Evolutionary conservation across 2,888 invertebrate genomes (phyloP).

Genomic region (Andrena dorsata): DNA sequence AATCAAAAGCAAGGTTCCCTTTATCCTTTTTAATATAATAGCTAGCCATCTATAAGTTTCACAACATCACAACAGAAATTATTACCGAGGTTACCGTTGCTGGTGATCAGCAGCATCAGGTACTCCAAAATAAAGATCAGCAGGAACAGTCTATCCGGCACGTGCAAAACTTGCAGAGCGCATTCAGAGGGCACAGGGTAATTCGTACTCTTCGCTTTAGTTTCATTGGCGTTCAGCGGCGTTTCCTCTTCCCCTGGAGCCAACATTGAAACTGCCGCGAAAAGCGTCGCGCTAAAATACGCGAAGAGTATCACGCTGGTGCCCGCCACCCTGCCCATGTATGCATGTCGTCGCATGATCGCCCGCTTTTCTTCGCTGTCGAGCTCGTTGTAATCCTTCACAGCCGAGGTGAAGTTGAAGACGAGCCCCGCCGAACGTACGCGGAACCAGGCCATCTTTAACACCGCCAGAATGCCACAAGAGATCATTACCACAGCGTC

Average conservation of each 20-base stretch:
- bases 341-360: constrained; percentile 23
- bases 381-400: constrained; percentile 16
- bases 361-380: not conserved
- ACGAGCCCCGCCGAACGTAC: not conserved
- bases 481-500: not conserved
- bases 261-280: not conserved
- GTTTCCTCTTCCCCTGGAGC: too few species aligned
- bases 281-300: not conserved
- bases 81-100: constrained; percentile 20
- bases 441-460: not conserved
- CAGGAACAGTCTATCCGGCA: not conserved
- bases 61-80: not conserved
- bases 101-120: not conserved
- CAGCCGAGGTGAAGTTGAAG: constrained; percentile 6
- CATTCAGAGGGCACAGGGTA: constrained; percentile 13
- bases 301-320: not conserved
- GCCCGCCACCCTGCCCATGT: not conserved
- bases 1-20: not conserved
- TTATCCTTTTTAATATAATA: not conserved
- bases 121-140: constrained; percentile 12
- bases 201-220: not conserved
- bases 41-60: too few species aligned
- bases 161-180: not conserved
- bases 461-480: not conserved
- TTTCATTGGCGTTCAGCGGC: not conserved